These are phyloP conservation scores for Anagyrus pseudococci DNA, from an alignment of 2,888 invertebrate species.

Conservation along the genomic window DNA sequence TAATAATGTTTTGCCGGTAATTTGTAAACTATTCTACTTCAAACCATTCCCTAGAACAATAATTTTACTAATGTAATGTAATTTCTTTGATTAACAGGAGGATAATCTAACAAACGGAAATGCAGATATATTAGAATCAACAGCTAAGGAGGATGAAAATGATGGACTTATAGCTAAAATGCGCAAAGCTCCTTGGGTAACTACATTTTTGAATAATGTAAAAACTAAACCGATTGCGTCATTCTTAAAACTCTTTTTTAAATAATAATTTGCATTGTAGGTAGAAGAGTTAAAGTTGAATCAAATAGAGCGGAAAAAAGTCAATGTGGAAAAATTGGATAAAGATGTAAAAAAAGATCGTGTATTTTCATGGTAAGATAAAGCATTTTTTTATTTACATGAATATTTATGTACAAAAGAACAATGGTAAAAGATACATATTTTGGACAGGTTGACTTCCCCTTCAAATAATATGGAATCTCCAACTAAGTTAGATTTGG, in stretches of 20 bases:
- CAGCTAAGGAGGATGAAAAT: slow-evolving; percentile 51
- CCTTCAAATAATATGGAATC: not conserved
- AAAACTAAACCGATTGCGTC: too few species aligned
- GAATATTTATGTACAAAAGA: slow-evolving; percentile 5
- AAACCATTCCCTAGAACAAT: not conserved
- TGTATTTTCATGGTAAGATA: slow-evolving; percentile 44
- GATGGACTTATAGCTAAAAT: slow-evolving; percentile 50
- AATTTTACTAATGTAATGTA: not conserved
- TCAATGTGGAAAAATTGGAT: slow-evolving; percentile 48
- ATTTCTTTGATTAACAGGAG: slow-evolving; percentile 48
- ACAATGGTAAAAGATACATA: slow-evolving; percentile 2
- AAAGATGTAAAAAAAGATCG: slow-evolving; percentile 54
- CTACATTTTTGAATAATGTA: too few species aligned
- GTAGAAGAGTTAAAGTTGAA: slow-evolving; percentile 57
- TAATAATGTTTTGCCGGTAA: slow-evolving; percentile 14
- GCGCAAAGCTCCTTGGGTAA: slow-evolving; percentile 58
- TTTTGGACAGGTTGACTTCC: slow-evolving; percentile 35
- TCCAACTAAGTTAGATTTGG: slow-evolving; percentile 1
- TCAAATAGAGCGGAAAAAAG: slow-evolving; percentile 56
- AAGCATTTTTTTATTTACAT: slow-evolving; percentile 1
- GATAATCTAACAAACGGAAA: slow-evolving; percentile 58
- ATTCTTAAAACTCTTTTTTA: too few species aligned
- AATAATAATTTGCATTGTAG: too few species aligned
- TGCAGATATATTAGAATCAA: slow-evolving; percentile 47
- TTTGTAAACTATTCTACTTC: slow-evolving; percentile 1